phyloP scores from a whole-genome alignment of 2,113 vertebrate genomes.

The Glaucidium brasilianum region DNA sequence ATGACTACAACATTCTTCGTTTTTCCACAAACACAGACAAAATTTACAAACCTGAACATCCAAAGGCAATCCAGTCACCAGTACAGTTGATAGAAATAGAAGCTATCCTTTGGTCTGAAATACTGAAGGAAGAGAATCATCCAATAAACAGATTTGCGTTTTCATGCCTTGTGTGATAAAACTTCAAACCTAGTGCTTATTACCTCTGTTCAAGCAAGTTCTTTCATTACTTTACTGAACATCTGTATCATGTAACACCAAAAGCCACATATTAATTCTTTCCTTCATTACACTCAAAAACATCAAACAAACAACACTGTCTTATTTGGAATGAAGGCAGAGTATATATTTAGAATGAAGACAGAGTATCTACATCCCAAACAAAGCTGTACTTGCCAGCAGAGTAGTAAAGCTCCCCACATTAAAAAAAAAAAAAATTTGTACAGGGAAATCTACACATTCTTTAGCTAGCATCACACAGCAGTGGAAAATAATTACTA shows the following conservation, averaged over 20 bases:
- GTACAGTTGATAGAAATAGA: conserved; percentile 85
- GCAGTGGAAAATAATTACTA: not conserved
- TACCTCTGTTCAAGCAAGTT: not conserved
- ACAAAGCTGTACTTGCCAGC: not conserved
- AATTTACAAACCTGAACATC: conserved; percentile 84
- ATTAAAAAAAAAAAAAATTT: not conserved
- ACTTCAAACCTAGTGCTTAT: not conserved
- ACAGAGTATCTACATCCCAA: not conserved
- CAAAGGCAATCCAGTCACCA: conserved; percentile 96
- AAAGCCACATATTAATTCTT: not conserved
- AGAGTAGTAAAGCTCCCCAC: not conserved
- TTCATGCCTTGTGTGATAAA: not conserved
- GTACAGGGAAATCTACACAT: not conserved
- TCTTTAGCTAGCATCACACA: not conserved
- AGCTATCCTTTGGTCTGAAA: conserved; percentile 91
- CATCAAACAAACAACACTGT: not conserved
- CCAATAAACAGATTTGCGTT: not conserved
- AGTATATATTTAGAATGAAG: not conserved
- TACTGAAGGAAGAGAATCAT: conserved; percentile 67
- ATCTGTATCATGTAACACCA: not conserved
- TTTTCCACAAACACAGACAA: not conserved
- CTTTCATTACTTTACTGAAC: not conserved
- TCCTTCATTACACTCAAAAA: not conserved
- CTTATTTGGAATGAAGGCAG: not conserved
- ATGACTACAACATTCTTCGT: not conserved